These are phyloP conservation scores for Fragum sueziense DNA, from an alignment of 2,888 invertebrate genomes.

Conservation along the genomic window DNA sequence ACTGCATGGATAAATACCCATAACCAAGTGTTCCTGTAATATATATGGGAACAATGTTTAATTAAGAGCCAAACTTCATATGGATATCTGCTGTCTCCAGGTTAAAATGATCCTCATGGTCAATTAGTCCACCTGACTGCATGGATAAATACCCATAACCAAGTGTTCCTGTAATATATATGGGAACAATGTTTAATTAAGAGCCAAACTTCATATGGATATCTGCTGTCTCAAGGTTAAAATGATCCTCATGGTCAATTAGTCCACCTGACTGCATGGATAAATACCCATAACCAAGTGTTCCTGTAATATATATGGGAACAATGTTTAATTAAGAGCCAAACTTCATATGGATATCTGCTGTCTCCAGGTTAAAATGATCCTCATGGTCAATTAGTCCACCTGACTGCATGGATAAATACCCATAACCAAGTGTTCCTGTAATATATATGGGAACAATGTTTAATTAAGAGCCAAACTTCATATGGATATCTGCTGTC, in stretches of 20 bases:
- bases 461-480: conserved; percentile 49
- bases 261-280: conserved; percentile 63
- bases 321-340: conserved; percentile 25
- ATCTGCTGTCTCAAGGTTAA: conserved; percentile 61
- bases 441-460: neutral
- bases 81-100: conserved; percentile 62
- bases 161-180: conserved; percentile 56
- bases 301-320: conserved; percentile 47
- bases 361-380: conserved; percentile 58
- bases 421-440: conserved; percentile 65
- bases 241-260: conserved; percentile 57
- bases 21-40: conserved; percentile 62
- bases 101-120: conserved; percentile 59
- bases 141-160: conserved; percentile 62
- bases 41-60: neutral
- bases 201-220: conserved; percentile 67
- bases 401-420: conserved; percentile 64
- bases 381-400: conserved; percentile 58
- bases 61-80: conserved; percentile 63
- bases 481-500: conserved; percentile 65
- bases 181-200: no score
- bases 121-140: conserved; percentile 62
- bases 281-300: conserved; percentile 61
- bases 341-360: conserved; percentile 68
- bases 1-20: conserved; percentile 64